Evolutionary conservation across 2,797 vertebrate species (phyloP).

Genomic region (Buphagus erythrorhynchus): DNA sequence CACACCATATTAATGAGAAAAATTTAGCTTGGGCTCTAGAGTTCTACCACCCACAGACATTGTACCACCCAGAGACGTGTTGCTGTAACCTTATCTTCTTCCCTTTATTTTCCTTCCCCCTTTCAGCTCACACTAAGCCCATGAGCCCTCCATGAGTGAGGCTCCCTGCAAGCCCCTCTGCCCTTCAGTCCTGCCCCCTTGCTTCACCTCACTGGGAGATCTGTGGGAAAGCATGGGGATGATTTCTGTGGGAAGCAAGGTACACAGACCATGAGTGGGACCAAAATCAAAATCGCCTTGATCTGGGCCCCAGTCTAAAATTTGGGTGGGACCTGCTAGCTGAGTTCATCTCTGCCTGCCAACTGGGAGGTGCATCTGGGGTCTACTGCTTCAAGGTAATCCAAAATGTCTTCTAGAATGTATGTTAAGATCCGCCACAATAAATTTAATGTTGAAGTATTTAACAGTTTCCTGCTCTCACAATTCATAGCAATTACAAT

Average conservation of each 20-base stretch:
- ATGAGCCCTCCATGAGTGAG: fast-evolving
- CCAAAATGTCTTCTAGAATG: not conserved
- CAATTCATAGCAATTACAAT: not conserved
- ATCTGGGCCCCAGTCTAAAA: not conserved
- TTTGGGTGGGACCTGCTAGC: not conserved
- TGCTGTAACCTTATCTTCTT: not conserved
- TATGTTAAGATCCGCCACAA: not conserved
- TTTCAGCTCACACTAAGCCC: not conserved
- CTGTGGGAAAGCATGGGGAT: not conserved
- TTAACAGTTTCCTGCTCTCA: not conserved
- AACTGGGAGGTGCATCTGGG: not conserved
- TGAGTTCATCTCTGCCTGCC: not conserved
- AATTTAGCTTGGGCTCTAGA: not conserved
- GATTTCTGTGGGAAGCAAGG: not conserved
- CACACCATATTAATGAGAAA: not conserved
- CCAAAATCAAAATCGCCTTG: fast-evolving
- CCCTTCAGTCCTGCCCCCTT: not conserved
- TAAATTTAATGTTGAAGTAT: not conserved
- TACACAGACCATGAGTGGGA: not conserved
- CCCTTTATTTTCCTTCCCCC: not conserved
- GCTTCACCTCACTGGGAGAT: not conserved
- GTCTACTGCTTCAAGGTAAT: not conserved
- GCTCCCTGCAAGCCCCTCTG: fast-evolving
- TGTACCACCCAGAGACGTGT: not conserved
- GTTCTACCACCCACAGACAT: slow-evolving; percentile 9